A percentile compares a stretch with the other conserved stretches of the same genome.
phyloP scores from a whole-genome alignment of 2,113 vertebrate genomes.

The Tyrannus savana region DNA sequence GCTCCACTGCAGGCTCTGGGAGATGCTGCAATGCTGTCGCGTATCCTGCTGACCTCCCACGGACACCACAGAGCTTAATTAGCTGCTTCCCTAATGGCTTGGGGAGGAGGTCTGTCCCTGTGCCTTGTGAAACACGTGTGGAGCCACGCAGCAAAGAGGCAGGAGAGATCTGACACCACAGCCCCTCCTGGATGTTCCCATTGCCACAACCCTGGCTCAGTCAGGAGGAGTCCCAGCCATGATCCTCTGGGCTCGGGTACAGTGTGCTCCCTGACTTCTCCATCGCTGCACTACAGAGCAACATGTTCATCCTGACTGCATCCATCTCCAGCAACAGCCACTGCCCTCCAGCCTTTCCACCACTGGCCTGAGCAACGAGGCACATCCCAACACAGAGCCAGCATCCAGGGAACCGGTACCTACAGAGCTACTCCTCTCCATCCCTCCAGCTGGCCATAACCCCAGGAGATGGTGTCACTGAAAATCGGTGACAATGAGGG shows the following conservation, averaged over 20 bases:
- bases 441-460: not conserved
- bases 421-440: not conserved
- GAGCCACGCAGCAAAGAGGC: not conserved
- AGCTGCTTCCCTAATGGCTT: not conserved
- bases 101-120: not conserved
- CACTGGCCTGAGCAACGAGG: accelerated
- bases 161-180: not conserved
- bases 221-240: not conserved
- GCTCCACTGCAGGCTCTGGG: not conserved
- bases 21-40: accelerated
- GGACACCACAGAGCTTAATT: not conserved
- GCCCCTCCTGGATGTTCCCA: not conserved
- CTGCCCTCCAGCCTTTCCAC: not conserved
- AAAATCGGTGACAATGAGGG: not conserved
- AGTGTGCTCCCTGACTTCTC: accelerated
- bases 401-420: accelerated
- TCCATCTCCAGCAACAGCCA: not conserved
- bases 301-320: accelerated
- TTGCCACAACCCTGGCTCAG: not conserved
- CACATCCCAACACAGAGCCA: not conserved
- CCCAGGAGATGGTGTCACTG: not conserved
- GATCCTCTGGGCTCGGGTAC: accelerated
- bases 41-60: not conserved
- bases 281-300: accelerated
- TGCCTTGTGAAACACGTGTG: not conserved